Conservation (phyloP, 2,797 vertebrate genomes). For the Enteromius mattozi region DNA sequence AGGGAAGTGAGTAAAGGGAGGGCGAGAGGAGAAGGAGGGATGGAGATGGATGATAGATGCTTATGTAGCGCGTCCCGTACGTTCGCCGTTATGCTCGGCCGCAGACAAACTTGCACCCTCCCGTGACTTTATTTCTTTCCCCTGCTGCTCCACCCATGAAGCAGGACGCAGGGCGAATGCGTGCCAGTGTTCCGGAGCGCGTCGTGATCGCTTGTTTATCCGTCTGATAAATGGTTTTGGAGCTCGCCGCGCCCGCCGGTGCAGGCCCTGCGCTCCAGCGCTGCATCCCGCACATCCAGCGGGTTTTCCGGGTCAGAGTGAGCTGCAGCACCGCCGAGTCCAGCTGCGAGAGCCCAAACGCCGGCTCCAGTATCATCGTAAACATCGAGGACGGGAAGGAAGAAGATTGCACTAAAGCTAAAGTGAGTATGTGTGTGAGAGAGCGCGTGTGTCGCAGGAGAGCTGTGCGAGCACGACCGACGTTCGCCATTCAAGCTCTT, state of each 20-base stretch:
- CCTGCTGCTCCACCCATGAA: slow-evolving; percentile 45
- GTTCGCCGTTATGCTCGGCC: slow-evolving; percentile 56
- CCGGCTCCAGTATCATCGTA: slow-evolving; percentile 59
- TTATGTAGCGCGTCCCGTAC: slow-evolving; percentile 50
- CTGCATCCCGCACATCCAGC: slow-evolving; percentile 67
- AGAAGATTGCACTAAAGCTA: slow-evolving; percentile 81
- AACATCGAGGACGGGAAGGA: slow-evolving; percentile 70
- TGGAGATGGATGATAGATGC: slow-evolving; percentile 53
- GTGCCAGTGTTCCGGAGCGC: slow-evolving; percentile 43
- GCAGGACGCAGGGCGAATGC: slow-evolving; percentile 40
- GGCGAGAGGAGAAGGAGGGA: slow-evolving; percentile 44
- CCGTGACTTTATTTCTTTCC: slow-evolving; percentile 34
- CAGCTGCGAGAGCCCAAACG: slow-evolving; percentile 79
- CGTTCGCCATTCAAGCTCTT: slow-evolving; percentile 6
- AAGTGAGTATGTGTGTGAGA: slow-evolving; percentile 65
- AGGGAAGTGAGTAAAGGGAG: slow-evolving; percentile 51
- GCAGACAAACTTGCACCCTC: slow-evolving; percentile 44
- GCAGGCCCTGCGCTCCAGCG: slow-evolving; percentile 68
- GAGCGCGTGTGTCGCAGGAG: slow-evolving; percentile 31
- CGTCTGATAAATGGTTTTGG: slow-evolving; percentile 68
- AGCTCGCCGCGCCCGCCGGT: slow-evolving; percentile 67
- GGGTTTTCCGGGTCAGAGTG: slow-evolving; percentile 67
- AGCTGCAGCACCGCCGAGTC: slow-evolving; percentile 64
- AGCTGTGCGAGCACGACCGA: slow-evolving; percentile 17
- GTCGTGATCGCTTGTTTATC: slow-evolving; percentile 59